A percentile compares a stretch with the other conserved stretches of the same genome.
Conservation (phyloP, 2,113 vertebrate genomes). For the Cettia cetti region DNA sequence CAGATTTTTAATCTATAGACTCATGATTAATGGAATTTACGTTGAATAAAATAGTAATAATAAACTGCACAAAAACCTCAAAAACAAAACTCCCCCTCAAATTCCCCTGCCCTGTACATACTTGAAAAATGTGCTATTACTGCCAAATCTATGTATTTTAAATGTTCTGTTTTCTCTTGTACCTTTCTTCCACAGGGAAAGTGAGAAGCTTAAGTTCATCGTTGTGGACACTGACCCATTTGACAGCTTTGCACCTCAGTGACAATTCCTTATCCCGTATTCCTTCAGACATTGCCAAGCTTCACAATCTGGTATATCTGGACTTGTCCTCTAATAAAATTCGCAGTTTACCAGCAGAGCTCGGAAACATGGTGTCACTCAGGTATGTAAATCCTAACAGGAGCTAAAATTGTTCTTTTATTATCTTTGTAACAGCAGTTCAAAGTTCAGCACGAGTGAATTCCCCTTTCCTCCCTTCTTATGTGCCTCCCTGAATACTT, state of each 20-base stretch:
- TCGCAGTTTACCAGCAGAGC: constrained; percentile 97
- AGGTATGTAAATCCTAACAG: constrained; percentile 72
- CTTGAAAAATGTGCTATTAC: background rate
- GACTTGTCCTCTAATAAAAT: constrained; percentile 99
- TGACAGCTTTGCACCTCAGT: constrained; percentile 97
- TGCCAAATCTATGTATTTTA: background rate
- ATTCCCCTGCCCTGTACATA: rapidly evolving
- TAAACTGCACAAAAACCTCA: background rate
- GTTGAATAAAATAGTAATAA: background rate
- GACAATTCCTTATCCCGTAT: constrained; percentile 97
- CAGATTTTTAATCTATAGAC: background rate
- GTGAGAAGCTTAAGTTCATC: constrained; percentile 94
- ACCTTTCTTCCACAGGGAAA: constrained; percentile 78
- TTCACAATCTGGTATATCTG: constrained; percentile 98
- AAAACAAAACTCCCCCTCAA: background rate
- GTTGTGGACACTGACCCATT: constrained; percentile 95
- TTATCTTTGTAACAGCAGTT: background rate
- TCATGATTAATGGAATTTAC: background rate
- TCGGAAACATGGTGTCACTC: constrained; percentile 99
- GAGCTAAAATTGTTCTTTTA: background rate
- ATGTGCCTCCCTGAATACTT: background rate
- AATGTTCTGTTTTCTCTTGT: background rate
- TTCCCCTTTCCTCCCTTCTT: background rate
- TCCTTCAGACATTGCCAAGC: constrained; percentile 99
- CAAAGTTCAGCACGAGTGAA: background rate